These are phyloP conservation scores for Brenthis hecate DNA, from an alignment of 2,888 invertebrate genomes.

Conservation along the genomic window DNA sequence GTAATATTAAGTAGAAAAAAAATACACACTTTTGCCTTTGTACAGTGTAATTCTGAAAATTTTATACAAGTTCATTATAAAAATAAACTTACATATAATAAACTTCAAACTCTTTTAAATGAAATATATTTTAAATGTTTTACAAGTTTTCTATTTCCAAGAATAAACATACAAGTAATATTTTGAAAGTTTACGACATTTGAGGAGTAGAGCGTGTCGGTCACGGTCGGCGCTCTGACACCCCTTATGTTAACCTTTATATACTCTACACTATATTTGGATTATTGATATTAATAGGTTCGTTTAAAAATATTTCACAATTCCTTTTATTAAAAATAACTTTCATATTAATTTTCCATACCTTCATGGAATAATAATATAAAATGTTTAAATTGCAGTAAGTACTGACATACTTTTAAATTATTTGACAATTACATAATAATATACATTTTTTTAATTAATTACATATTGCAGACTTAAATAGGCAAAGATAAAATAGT, in stretches of 20 bases:
- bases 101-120: no score
- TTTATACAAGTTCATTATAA: no score
- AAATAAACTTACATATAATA: no score
- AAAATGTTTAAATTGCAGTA: no score
- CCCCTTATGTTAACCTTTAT: constrained; percentile 49
- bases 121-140: background rate
- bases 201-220: constrained; percentile 47
- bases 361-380: background rate
- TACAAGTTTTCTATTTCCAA: background rate
- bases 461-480: no score
- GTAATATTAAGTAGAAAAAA: no score
- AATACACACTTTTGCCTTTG: no score
- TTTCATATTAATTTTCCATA: background rate
- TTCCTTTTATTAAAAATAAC: background rate
- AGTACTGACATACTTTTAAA: no score
- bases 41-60: no score
- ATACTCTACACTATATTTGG: constrained; percentile 27
- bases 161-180: background rate
- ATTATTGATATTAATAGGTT: constrained; percentile 8
- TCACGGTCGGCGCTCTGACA: constrained; percentile 53
- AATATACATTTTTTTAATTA: no score
- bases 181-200: constrained; percentile 32
- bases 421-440: no score
- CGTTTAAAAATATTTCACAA: background rate
- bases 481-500: no score